Percentiles rank a stretch among this genome's conserved stretches.
These are phyloP conservation scores for Halcyon badia DNA, from an alignment of 2,797 vertebrate species.

Conservation along the genomic window DNA sequence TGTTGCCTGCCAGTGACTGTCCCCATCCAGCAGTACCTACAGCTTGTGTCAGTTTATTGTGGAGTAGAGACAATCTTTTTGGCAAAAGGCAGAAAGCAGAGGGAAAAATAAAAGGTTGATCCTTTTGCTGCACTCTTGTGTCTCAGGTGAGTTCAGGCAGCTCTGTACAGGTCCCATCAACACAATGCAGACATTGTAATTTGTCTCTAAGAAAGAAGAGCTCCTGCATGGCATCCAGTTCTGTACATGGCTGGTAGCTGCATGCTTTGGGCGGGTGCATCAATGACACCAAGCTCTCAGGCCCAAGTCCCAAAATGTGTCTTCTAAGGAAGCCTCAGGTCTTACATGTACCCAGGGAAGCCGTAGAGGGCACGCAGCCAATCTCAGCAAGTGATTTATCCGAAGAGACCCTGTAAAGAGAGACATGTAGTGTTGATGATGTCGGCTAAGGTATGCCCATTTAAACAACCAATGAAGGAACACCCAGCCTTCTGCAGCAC, in stretches of 20 bases:
- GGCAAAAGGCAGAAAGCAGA: neutral
- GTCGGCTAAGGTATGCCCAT: neutral
- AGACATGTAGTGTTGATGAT: neutral
- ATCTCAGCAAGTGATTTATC: neutral
- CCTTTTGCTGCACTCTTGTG: accelerated
- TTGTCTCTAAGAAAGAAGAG: neutral
- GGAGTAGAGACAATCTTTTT: neutral
- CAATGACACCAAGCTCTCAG: neutral
- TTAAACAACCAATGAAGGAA: neutral
- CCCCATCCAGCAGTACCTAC: neutral
- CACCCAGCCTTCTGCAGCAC: neutral
- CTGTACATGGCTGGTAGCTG: neutral
- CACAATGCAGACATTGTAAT: accelerated
- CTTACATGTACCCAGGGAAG: neutral
- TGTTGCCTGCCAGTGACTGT: neutral
- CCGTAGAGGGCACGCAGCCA: accelerated
- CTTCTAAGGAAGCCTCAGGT: neutral
- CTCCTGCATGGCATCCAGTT: neutral
- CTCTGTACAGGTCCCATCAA: accelerated
- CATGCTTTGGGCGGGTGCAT: neutral
- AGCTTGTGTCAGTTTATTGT: accelerated
- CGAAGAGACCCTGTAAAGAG: neutral
- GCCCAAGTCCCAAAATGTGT: neutral
- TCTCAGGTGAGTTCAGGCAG: neutral
- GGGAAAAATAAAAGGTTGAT: neutral